A percentile compares a stretch with the other conserved stretches of the same genome.
Conservation (phyloP, 2,888 invertebrate species). For the Cheilosia vernalis region DNA sequence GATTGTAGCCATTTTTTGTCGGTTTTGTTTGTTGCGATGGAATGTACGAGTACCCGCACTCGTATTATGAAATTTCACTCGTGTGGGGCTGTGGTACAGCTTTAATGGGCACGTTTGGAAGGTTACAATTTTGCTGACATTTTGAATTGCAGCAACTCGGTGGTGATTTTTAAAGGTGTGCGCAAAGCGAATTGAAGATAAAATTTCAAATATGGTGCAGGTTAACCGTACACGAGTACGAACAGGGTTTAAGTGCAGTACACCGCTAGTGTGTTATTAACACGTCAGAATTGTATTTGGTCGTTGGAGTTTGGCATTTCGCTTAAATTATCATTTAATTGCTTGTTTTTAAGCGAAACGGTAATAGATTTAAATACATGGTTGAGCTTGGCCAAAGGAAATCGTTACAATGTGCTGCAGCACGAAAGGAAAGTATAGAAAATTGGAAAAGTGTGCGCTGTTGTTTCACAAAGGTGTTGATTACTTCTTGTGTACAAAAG, state of each 20-base stretch:
- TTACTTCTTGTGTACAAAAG: no score
- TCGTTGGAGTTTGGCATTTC: constrained; percentile 33
- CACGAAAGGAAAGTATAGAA: no score
- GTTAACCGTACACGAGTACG: background rate
- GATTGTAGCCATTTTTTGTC: background rate
- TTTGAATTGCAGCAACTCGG: constrained; percentile 33
- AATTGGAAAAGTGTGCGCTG: no score
- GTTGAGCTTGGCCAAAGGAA: no score
- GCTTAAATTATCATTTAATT: constrained; percentile 30
- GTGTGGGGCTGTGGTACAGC: constrained; percentile 15
- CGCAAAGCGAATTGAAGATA: background rate
- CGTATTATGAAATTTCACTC: constrained; percentile 27
- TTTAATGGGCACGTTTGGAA: constrained; percentile 36
- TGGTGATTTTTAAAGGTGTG: constrained; percentile 37
- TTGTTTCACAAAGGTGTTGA: no score
- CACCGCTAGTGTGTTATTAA: background rate
- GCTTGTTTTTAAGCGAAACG: background rate
- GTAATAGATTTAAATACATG: background rate
- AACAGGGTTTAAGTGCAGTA: background rate
- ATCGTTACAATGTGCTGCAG: no score
- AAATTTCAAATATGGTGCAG: constrained; percentile 1
- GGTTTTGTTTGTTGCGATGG: background rate
- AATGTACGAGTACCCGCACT: background rate
- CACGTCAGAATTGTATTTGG: constrained; percentile 4
- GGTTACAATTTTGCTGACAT: constrained; percentile 53